These are phyloP conservation scores for Embiotoca jacksoni DNA, from an alignment of 2,113 vertebrate genomes.

Conservation along the genomic window DNA sequence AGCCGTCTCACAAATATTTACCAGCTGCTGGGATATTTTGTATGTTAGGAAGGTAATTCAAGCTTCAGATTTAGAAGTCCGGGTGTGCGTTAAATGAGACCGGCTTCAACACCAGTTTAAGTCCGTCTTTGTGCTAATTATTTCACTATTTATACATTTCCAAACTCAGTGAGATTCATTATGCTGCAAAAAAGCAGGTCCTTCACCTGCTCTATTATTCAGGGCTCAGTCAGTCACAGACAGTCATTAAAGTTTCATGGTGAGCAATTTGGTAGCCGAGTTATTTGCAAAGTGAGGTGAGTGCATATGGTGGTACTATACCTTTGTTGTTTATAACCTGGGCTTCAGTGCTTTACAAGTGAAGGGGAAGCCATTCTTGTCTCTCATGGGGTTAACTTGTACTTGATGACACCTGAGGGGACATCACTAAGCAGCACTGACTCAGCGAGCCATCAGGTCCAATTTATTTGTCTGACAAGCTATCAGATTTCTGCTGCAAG, in stretches of 20 bases:
- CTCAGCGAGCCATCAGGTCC: slow-evolving; percentile 7
- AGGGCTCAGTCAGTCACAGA: slow-evolving; percentile 80
- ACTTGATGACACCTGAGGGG: slow-evolving; percentile 14
- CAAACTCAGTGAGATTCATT: slow-evolving; percentile 69
- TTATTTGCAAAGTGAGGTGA: slow-evolving; percentile 77
- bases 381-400: slow-evolving; percentile 3
- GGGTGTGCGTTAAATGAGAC: slow-evolving; percentile 32
- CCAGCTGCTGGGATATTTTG: slow-evolving; percentile 38
- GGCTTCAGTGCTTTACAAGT: slow-evolving; percentile 29
- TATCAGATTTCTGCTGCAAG: neutral
- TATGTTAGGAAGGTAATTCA: slow-evolving; percentile 45
- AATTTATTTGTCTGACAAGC: slow-evolving; percentile 17
- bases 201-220: slow-evolving; percentile 80
- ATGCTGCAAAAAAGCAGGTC: slow-evolving; percentile 69
- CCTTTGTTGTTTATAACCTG: slow-evolving; percentile 56
- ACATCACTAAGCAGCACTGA: slow-evolving; percentile 5
- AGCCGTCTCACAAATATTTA: slow-evolving; percentile 45
- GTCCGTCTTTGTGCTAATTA: slow-evolving; percentile 52
- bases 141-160: slow-evolving; percentile 55
- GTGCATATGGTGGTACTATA: slow-evolving; percentile 57
- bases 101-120: slow-evolving; percentile 17
- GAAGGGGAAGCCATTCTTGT: neutral
- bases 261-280: slow-evolving; percentile 75
- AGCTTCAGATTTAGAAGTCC: slow-evolving; percentile 36
- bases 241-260: slow-evolving; percentile 84